A percentile compares a stretch with the other conserved stretches of the same genome.
Evolutionary conservation across 2,113 vertebrate genomes (phyloP).

Genomic region (Platysternon megacephalum): DNA sequence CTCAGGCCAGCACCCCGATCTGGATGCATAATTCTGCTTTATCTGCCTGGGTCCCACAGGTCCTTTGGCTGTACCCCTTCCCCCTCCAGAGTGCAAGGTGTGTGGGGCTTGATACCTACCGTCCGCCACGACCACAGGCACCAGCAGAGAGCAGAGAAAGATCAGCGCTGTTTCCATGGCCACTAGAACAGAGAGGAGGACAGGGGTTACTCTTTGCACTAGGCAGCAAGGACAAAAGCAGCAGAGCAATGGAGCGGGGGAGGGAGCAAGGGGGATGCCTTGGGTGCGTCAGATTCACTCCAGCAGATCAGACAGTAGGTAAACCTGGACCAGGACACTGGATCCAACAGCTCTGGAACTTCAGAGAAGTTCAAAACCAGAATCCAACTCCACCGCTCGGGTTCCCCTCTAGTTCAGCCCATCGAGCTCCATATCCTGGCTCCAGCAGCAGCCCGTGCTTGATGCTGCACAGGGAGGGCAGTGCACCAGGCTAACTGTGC

Average conservation of each 20-base stretch:
- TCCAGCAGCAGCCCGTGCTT: neutral
- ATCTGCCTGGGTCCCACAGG: neutral
- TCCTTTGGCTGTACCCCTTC: rapidly evolving
- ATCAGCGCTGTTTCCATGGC: constrained; percentile 91
- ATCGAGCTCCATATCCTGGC: neutral
- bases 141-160: constrained; percentile 88
- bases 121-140: constrained; percentile 77
- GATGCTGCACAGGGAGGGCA: neutral
- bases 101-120: constrained; percentile 79
- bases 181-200: constrained; percentile 71
- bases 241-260: neutral
- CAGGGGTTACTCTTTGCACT: neutral
- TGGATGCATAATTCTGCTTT: neutral
- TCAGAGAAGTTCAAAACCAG: neutral
- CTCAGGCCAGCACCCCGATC: neutral
- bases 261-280: neutral
- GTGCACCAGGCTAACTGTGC: neutral
- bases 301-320: neutral
- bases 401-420: neutral
- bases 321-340: neutral
- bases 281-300: neutral
- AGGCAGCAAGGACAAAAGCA: too few species aligned
- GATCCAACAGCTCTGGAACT: too few species aligned
- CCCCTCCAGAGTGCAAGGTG: rapidly evolving
- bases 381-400: too few species aligned